Percentiles rank a stretch among this genome's conserved stretches.
phyloP scores from a whole-genome alignment of 2,888 invertebrate genomes.

The Eristalis arbustorum region DNA sequence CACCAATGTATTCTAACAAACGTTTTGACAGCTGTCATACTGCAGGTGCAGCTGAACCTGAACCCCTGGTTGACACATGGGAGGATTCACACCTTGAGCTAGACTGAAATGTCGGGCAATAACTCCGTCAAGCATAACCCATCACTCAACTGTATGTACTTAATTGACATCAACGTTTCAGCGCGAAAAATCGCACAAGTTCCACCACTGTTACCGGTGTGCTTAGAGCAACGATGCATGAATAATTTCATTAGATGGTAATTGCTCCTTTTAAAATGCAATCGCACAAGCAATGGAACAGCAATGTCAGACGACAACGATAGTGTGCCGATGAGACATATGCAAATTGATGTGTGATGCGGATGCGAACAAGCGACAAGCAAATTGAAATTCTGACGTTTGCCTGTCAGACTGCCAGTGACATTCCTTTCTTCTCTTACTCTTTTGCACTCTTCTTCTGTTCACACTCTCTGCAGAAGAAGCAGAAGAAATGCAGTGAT shows the following conservation, averaged over 20 bases:
- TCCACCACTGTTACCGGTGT: background rate
- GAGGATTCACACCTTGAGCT: too few relatives aligned
- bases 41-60: too few relatives aligned
- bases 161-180: background rate
- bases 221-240: slow-evolving; percentile 47
- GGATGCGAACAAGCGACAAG: slow-evolving; percentile 45
- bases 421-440: slow-evolving; percentile 3
- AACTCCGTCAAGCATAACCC: background rate
- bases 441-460: background rate
- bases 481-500: background rate
- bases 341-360: slow-evolving; percentile 56
- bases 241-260: slow-evolving; percentile 63
- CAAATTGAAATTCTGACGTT: slow-evolving; percentile 53
- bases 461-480: background rate
- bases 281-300: slow-evolving; percentile 23
- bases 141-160: too few relatives aligned
- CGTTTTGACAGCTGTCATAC: too few relatives aligned
- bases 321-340: slow-evolving; percentile 18
- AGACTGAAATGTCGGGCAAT: background rate
- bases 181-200: background rate
- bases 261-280: slow-evolving; percentile 60
- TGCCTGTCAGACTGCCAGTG: slow-evolving; percentile 32
- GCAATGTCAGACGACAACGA: background rate
- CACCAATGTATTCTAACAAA: too few relatives aligned
- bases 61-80: too few relatives aligned